Base-by-base conservation (phyloP, 2,888 invertebrate genomes). In the Rambutsinella grinnellia region DNA sequence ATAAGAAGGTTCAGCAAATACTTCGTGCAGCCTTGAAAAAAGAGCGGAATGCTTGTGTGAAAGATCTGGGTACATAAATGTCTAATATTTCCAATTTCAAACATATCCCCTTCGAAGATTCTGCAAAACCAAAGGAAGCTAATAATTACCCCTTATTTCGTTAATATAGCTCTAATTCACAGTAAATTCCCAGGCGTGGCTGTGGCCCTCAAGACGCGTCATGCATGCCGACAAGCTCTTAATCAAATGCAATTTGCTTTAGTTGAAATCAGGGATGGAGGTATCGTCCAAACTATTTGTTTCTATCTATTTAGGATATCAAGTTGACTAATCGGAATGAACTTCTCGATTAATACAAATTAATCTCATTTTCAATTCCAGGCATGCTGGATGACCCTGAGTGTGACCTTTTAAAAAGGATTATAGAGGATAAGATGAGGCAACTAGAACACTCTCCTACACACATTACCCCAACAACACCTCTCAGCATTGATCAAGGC, bases 181-280 rank as follows among this genome's bases (percentile, higher is more conserved):
- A 87, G 89, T 0, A 89, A 90, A 71, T 86, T 89, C 1, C 90
- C 90, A 0, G 89, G 90, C 88, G 90, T 91, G 0, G 91, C 91
- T 1, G 89, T 91, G 65, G 90, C 91, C 0, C 90, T 91, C 65
- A 91, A 91, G 85, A 91, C 91, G 0, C 86, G 90, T 2, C 91
- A 91, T 82, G 91, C 91, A 0, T 90, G 90, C 54, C 88, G 90
- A 0, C 88, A 89, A 15, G 90, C 90, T 0, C 86, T 91, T 0
- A 90, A 91, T 79, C 89, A 89, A 86, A 86, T 90, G 82, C 80
- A 89, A 17, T 90, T 90, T 54, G 88, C 89, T 10, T 87, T 90
- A 83, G 87, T 88, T 77, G 86, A 87, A 61, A 85, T 91, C n/a
- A 89, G 89, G 76, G 89, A 89, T 80, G 90, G 90, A 56, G 78